Conservation (phyloP, 1,140 invertebrate genomes). For the Pollicipes pollicipes region DNA sequence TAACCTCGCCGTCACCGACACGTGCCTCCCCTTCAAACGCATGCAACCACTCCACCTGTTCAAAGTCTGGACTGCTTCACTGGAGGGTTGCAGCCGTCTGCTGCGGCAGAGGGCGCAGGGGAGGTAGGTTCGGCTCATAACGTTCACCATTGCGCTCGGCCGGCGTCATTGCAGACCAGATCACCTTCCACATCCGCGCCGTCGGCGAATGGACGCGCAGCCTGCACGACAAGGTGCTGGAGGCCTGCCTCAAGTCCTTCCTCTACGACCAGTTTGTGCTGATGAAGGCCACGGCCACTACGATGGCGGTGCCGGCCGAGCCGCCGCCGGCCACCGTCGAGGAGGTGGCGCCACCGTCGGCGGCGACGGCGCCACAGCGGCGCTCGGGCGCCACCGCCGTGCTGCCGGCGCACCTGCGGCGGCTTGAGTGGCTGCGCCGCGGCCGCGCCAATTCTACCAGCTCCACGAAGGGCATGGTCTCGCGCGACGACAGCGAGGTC, state of each 20-base stretch:
- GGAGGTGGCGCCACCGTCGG: background rate
- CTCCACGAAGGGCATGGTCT: background rate
- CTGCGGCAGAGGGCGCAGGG: too few species aligned
- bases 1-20: too few species aligned
- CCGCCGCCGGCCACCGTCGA: background rate
- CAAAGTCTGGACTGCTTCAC: too few species aligned
- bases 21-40: too few species aligned
- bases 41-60: too few species aligned
- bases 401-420: background rate
- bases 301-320: background rate
- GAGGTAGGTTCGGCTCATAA: background rate
- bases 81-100: too few species aligned
- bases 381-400: background rate
- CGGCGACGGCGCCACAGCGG: background rate
- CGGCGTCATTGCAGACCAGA: constrained; percentile 51
- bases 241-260: background rate
- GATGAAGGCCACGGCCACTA: background rate
- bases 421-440: background rate
- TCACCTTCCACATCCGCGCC: constrained; percentile 82
- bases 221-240: constrained; percentile 10
- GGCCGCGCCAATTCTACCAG: background rate
- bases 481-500: background rate
- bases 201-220: constrained; percentile 30
- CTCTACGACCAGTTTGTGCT: background rate
- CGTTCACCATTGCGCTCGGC: background rate